Base-by-base conservation (phyloP, 92 coral and sea anemone species). In the Desmophyllum pertusum region DNA sequence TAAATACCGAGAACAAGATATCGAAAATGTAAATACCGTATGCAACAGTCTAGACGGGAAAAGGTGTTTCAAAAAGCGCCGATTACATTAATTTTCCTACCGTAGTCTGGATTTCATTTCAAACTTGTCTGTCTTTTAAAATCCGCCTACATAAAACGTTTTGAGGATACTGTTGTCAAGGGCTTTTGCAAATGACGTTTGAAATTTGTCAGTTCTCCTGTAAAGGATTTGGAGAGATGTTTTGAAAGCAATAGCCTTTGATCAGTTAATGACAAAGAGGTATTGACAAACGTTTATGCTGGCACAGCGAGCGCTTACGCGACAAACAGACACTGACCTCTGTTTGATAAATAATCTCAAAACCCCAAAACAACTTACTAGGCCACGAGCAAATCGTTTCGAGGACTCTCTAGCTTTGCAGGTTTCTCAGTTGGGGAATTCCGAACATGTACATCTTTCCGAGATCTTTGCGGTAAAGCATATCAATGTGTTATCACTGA, bases 281-380 rank as follows among this genome's bases (percentile, higher is more conserved):
- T 80, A 63, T 80, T 80, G 84, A 45, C 75, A 67, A 66, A 72
- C 55, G 33, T 72, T 68, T 68, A 35, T 19, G 69, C 21, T n/a
- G 11, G 27, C 23, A 23, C 5, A 41, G 19, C 6, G 77, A 41
- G 19, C 6, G 77, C 57, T 72, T 72, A 43, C 52, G 76, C 31
- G n/a, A n/a, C n/a, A 48, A 71, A 70, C 76, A 46, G 64, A 45
- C 64, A 80, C 41, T 25, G 70, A 65, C 39, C 23, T 65, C 73
- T 17, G 73, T 67, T 27, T 21, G 55, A 50, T 50, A 6, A 50
- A 50, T 50, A 10, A 21, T 13, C 11, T 61, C 31, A n/a, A n/a
- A 62, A 23, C 67, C 37, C 33, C 3, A 62, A n/a, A 10, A 62
- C 33, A 62, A 62, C 15, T 15, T 10, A 27, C 1, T 23, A 1